Evolutionary conservation across 92 coral and sea anemone genomes (phyloP).

Genomic region (Umimayanthus kanabou): DNA sequence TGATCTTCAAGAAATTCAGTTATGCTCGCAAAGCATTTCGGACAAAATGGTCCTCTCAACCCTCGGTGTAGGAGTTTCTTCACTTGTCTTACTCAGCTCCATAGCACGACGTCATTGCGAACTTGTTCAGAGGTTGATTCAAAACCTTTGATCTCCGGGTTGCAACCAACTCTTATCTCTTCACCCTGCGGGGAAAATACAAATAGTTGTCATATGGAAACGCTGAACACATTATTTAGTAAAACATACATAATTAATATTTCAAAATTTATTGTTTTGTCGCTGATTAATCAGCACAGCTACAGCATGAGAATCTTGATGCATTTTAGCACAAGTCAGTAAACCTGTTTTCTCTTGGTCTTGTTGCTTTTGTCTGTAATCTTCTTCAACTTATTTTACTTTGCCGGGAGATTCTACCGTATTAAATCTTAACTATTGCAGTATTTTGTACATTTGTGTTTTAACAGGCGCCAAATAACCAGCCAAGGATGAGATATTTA

Average conservation of each 20-base stretch:
- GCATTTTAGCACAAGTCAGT: no score
- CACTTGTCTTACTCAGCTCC: not conserved
- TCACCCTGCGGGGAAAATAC: constrained; percentile 6
- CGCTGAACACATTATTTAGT: not conserved
- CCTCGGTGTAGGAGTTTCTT: not conserved
- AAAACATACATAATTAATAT: not conserved
- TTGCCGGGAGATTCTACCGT: no score
- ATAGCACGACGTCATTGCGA: not conserved
- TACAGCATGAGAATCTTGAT: not conserved
- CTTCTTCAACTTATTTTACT: no score
- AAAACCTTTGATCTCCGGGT: not conserved
- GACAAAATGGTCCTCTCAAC: not conserved
- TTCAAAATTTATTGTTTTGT: not conserved
- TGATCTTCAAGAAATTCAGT: no score
- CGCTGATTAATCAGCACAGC: not conserved
- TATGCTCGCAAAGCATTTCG: not conserved
- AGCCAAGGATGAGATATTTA: no score
- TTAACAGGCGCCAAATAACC: no score
- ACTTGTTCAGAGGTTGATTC: not conserved
- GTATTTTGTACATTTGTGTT: no score
- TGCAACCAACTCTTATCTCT: not conserved
- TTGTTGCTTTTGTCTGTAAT: no score
- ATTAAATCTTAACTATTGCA: no score
- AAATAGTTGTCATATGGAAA: not conserved
- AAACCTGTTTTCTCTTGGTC: no score